Conservation (phyloP, 2,113 vertebrate genomes). For the Brachypodius melanocephalos region DNA sequence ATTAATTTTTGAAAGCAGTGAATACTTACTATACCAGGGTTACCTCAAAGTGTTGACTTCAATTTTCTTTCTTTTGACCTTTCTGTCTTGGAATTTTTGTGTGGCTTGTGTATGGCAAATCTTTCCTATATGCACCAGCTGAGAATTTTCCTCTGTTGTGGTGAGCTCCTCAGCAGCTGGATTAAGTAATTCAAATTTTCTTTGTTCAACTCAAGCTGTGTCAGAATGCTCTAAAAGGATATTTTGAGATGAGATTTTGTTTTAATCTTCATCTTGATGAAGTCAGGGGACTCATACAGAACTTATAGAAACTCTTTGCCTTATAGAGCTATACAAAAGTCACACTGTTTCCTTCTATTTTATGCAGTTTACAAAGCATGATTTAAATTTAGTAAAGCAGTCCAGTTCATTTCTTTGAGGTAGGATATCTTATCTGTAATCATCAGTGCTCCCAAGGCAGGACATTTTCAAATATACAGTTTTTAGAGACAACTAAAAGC, state of each 20-base stretch:
- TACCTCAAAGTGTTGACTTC: neutral
- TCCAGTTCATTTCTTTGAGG: neutral
- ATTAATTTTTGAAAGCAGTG: neutral
- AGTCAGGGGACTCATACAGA: neutral
- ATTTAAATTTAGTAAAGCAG: neutral
- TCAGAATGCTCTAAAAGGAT: neutral
- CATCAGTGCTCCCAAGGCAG: neutral
- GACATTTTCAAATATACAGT: neutral
- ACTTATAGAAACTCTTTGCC: neutral
- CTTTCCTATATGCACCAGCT: neutral
- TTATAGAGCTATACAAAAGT: neutral
- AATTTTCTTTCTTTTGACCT: neutral
- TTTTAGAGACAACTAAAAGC: neutral
- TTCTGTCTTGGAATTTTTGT: neutral
- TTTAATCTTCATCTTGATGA: neutral
- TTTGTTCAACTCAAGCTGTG: neutral
- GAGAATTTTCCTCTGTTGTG: neutral
- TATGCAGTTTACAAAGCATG: neutral
- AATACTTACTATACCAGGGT: neutral
- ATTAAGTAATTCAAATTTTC: neutral
- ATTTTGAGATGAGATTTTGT: neutral
- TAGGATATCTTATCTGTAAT: neutral
- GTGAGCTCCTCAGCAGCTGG: neutral
- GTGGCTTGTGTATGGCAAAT: neutral
- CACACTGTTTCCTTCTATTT: neutral